These are phyloP conservation scores for Melanotaenia trifasciata DNA, from an alignment of 2,797 vertebrate genomes.

Conservation along the genomic window DNA sequence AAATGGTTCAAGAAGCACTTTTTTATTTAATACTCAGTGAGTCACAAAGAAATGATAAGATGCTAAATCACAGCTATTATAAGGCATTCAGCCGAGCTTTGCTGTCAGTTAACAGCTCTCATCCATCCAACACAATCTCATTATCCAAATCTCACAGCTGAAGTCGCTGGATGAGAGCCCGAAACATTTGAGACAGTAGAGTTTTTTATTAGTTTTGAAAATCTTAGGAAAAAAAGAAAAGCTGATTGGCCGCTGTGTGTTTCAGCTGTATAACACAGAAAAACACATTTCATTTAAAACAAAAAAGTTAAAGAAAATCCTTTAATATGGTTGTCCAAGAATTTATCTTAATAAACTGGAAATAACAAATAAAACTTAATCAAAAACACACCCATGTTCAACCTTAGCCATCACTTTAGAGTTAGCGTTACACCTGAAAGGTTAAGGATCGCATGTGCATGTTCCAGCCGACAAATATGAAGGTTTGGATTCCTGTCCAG, in stretches of 20 bases:
- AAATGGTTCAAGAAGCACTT: slow-evolving; percentile 5
- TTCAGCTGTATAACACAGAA: not conserved
- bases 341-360: not conserved
- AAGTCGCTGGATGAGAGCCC: slow-evolving; percentile 15
- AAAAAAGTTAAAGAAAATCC: not conserved
- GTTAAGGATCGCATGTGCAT: not conserved
- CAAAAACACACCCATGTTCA: not conserved
- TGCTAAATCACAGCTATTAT: slow-evolving; percentile 21
- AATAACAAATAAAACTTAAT: not conserved
- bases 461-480: not conserved
- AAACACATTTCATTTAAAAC: not conserved
- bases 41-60: slow-evolving; percentile 16
- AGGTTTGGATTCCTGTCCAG: not conserved
- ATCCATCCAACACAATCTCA: slow-evolving; percentile 26
- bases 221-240: not conserved
- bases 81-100: slow-evolving; percentile 19
- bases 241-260: not conserved
- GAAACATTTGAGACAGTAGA: not conserved
- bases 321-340: not conserved
- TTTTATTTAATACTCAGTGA: not conserved
- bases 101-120: slow-evolving; percentile 24
- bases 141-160: slow-evolving; percentile 32
- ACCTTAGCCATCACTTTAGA: not conserved
- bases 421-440: not conserved
- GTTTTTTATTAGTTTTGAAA: slow-evolving; percentile 2